Conservation (phyloP, 2,113 vertebrate species). For the Jaculus jaculus region DNA sequence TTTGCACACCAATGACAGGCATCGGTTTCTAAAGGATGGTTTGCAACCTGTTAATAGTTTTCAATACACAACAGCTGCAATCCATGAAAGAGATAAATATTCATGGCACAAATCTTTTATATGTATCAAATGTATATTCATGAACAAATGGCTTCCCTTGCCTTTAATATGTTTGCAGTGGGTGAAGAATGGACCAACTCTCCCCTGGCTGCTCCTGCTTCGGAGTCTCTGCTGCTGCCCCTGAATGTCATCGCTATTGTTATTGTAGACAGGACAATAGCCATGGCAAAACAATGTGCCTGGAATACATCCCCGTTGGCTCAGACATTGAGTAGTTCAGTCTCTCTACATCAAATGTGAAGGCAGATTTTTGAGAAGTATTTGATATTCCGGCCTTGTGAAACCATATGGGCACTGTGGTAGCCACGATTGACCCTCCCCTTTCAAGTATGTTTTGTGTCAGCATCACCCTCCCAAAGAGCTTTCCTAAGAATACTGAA, state of each 20-base stretch:
- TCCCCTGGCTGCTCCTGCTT: background rate
- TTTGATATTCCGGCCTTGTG: constrained; percentile 12
- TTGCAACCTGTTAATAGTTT: constrained; percentile 80
- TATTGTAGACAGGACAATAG: constrained; percentile 44
- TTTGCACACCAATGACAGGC: constrained; percentile 70
- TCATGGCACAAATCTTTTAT: constrained; percentile 77
- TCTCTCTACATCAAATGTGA: constrained; percentile 10
- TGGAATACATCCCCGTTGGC: background rate
- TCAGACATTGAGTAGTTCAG: background rate
- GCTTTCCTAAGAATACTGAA: constrained; percentile 16
- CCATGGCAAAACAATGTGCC: background rate
- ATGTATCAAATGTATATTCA: constrained; percentile 75
- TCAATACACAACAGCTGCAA: constrained; percentile 79
- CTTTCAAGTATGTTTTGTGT: constrained; percentile 65
- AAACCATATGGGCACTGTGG: constrained; percentile 20
- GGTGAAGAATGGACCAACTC: constrained; percentile 64
- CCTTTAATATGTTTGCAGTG: constrained; percentile 60
- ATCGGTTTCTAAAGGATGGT: constrained; percentile 70
- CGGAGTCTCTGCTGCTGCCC: background rate
- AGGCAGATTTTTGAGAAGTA: constrained; percentile 39
- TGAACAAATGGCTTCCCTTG: constrained; percentile 75
- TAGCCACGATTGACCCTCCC: constrained; percentile 47
- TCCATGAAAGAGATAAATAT: constrained; percentile 80
- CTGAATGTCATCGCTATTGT: background rate
- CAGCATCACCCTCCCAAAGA: background rate